Percentiles rank a stretch among this genome's conserved stretches.
phyloP scores from a whole-genome alignment of 2,113 vertebrate genomes.

The Thamnaconus septentrionalis region DNA sequence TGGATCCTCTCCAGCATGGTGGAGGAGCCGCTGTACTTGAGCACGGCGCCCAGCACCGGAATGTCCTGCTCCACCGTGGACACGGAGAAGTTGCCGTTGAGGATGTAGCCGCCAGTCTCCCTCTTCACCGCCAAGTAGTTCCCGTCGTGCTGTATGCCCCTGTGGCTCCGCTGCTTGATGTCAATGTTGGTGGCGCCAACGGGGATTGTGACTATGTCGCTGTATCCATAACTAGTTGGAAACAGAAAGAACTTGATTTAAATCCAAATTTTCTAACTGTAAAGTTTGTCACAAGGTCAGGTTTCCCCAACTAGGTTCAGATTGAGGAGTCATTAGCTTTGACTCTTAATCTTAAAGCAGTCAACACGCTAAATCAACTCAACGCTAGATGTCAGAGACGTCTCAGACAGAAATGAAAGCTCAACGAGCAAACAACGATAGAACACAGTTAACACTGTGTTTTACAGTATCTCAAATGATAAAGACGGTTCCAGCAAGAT shows the following conservation, averaged over 20 bases:
- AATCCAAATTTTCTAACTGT: not conserved
- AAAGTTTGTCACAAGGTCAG: too few species aligned
- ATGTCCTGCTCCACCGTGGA: slow-evolving; percentile 93
- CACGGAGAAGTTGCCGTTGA: slow-evolving; percentile 92
- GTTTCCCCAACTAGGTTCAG: too few species aligned
- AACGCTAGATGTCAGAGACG: too few species aligned
- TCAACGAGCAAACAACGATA: too few species aligned
- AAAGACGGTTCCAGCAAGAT: too few species aligned
- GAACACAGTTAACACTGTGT: too few species aligned
- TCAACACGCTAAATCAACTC: too few species aligned
- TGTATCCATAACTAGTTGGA: slow-evolving; percentile 87
- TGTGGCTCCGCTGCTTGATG: slow-evolving; percentile 91
- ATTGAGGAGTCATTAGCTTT: too few species aligned
- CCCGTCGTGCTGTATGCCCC: slow-evolving; percentile 86
- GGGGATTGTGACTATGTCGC: slow-evolving; percentile 91
- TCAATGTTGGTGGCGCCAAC: slow-evolving; percentile 93
- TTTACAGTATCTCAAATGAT: too few species aligned
- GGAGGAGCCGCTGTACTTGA: slow-evolving; percentile 94
- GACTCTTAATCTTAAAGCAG: too few species aligned
- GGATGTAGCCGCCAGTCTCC: slow-evolving; percentile 83
- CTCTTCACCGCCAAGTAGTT: slow-evolving; percentile 90
- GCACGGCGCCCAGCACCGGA: slow-evolving; percentile 84
- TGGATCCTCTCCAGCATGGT: slow-evolving; percentile 91
- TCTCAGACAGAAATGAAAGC: too few species aligned
- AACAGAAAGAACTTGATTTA: slow-evolving; percentile 18